Conservation (phyloP, 2,888 invertebrate species). For the Agriopis marginaria region DNA sequence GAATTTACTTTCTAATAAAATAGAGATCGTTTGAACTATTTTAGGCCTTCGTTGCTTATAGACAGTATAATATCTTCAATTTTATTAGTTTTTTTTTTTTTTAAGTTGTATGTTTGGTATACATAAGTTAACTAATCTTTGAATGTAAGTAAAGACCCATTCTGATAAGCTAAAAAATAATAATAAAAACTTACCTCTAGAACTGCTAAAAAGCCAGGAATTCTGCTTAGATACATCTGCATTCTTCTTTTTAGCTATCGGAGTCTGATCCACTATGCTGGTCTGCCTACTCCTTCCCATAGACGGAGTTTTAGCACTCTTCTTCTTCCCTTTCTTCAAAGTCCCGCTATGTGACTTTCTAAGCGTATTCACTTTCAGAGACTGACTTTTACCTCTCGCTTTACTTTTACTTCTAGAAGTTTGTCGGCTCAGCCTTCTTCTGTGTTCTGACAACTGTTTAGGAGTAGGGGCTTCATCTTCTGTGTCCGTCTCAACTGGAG, state of each 20-base stretch:
- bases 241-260: conserved; percentile 72
- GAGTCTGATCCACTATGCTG: conserved; percentile 75
- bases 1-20: too few species aligned
- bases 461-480: conserved; percentile 74
- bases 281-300: conserved; percentile 74
- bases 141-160: neutral
- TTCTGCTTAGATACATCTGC: conserved; percentile 71
- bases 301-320: conserved; percentile 69
- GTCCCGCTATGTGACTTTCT: conserved; percentile 81
- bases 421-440: conserved; percentile 77
- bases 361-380: conserved; percentile 76
- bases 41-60: too few species aligned
- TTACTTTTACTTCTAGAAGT: conserved; percentile 82
- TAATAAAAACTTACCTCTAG: conserved; percentile 67
- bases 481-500: conserved; percentile 71
- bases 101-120: too few species aligned
- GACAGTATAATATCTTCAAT: too few species aligned
- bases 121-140: neutral
- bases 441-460: conserved; percentile 71
- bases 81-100: too few species aligned
- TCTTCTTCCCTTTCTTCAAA: conserved; percentile 79
- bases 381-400: conserved; percentile 78
- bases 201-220: conserved; percentile 78
- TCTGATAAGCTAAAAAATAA: neutral
- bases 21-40: too few species aligned